Conservation (phyloP, 2,797 vertebrate species). For the Taenioides sp. region DNA sequence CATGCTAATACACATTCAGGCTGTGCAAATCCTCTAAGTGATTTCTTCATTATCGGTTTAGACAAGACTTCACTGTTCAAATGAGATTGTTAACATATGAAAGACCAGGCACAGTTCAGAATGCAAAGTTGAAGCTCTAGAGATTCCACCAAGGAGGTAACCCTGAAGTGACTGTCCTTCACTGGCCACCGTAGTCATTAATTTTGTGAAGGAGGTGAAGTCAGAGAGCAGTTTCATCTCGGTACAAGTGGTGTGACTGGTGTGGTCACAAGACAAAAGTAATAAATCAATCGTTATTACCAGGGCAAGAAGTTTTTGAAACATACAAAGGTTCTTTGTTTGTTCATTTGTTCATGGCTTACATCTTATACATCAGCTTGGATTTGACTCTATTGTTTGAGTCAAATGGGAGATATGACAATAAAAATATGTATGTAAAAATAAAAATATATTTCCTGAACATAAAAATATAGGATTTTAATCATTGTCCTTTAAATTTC, state of each 20-base stretch:
- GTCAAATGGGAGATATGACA: no score
- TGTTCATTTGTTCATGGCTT: not conserved
- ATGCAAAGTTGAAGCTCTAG: not conserved
- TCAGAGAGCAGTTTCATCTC: constrained; percentile 10
- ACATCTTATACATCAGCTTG: not conserved
- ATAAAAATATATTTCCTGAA: no score
- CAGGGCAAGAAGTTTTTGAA: no score
- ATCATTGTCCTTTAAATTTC: no score
- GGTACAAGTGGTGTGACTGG: not conserved
- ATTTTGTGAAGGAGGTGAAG: constrained; percentile 18
- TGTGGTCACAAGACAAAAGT: not conserved
- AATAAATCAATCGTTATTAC: constrained; percentile 19
- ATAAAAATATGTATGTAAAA: no score
- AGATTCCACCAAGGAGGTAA: not conserved
- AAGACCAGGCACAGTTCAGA: not conserved
- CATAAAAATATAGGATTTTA: no score
- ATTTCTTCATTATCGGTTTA: not conserved
- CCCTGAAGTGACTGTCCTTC: constrained; percentile 19
- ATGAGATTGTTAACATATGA: not conserved
- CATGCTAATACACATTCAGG: constrained; percentile 23
- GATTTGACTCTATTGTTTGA: not conserved
- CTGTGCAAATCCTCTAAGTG: constrained; percentile 8
- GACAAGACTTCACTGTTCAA: not conserved
- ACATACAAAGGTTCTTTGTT: not conserved
- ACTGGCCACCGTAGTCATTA: constrained; percentile 16